Percentiles rank a stretch among this genome's conserved stretches.
Evolutionary conservation across 2,797 vertebrate genomes (phyloP).

Genomic region (Acipenser oxyrinchus): DNA sequence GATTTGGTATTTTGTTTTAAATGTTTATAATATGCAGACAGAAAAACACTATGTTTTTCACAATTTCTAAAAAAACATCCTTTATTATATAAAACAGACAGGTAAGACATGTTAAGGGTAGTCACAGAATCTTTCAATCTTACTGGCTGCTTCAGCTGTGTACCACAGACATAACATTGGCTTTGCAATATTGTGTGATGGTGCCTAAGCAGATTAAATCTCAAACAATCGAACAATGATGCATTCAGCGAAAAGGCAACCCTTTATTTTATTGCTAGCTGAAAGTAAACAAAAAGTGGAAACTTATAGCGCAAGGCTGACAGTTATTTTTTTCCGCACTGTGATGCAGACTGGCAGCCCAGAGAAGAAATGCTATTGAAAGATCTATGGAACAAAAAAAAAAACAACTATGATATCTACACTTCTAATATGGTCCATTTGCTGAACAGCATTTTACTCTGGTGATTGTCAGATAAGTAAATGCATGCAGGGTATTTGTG

Average conservation of each 20-base stretch:
- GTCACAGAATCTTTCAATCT: constrained; percentile 2
- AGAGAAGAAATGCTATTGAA: constrained; percentile 4
- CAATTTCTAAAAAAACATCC: too few relatives aligned
- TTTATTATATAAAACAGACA: too few relatives aligned
- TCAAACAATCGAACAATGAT: constrained; percentile 32
- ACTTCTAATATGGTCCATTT: constrained; percentile 19
- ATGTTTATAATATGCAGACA: too few relatives aligned
- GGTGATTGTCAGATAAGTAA: constrained; percentile 5
- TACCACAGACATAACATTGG: constrained; percentile 31
- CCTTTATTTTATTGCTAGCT: constrained; percentile 27
- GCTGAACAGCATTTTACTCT: background rate
- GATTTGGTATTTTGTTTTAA: too few relatives aligned
- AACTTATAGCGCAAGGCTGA: constrained; percentile 55
- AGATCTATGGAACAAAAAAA: constrained; percentile 12
- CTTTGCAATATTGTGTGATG: constrained; percentile 18
- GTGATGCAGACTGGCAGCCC: constrained; percentile 31
- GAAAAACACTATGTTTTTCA: too few relatives aligned
- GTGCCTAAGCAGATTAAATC: constrained; percentile 29
- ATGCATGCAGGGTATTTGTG: constrained; percentile 13
- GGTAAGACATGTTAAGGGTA: too few relatives aligned
- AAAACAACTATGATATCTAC: constrained; percentile 15
- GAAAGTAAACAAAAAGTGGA: constrained; percentile 56
- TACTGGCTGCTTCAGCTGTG: constrained; percentile 16
- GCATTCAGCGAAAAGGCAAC: constrained; percentile 28
- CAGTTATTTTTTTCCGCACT: constrained; percentile 58